Base-by-base conservation (phyloP, 2,113 vertebrate genomes). In the Pelmatolapia mariae region DNA sequence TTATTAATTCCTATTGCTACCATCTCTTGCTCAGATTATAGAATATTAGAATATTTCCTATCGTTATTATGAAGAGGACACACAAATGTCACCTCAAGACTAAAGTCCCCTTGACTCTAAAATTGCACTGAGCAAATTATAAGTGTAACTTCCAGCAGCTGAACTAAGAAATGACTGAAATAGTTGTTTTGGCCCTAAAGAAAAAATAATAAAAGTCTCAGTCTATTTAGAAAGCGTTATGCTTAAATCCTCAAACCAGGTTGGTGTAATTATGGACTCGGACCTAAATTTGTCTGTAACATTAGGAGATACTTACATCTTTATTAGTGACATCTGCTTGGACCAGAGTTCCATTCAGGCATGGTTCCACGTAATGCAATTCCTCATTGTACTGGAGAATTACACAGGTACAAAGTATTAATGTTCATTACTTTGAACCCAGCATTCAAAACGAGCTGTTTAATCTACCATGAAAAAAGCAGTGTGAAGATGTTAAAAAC, bases 281-380 rank as follows among this genome's bases (percentile, higher is more conserved):
- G 40, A 47, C 9, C 68, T 26, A 0, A 76, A 47, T 76, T 6
- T 76, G 16, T 47, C 15, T 24, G 6, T 6, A 81, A 78, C 3
- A 53, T 15, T 8, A 82, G 5, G 6, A 38, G 16, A 76, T 13
- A 94, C 98, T 97, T 96, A 99, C 99, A 96, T 99, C 98, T 97
- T 99, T 99, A 96, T 99, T 99, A 91, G 98, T 97, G 93, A 98
- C 96, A 86, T 99, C 98, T 5, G 99, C 99, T 95, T 99, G 99
- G 86, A 99, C 98, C 95, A 99, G 94, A 0, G 98, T 99, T 92
- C 98, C 98, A 83, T 99, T 99, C 90, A 99, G 93, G 85, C 99
- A 99, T 0, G 98, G 97, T 80, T 99, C 99, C 86, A 99, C 99
- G 1, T 99, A 99, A 91, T 98, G 98, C 59, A 99, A 92, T 56